A percentile compares a stretch with the other conserved stretches of the same genome.
These are phyloP conservation scores for Myotis daubentonii DNA, from an alignment of 2,797 vertebrate genomes.

Conservation along the genomic window DNA sequence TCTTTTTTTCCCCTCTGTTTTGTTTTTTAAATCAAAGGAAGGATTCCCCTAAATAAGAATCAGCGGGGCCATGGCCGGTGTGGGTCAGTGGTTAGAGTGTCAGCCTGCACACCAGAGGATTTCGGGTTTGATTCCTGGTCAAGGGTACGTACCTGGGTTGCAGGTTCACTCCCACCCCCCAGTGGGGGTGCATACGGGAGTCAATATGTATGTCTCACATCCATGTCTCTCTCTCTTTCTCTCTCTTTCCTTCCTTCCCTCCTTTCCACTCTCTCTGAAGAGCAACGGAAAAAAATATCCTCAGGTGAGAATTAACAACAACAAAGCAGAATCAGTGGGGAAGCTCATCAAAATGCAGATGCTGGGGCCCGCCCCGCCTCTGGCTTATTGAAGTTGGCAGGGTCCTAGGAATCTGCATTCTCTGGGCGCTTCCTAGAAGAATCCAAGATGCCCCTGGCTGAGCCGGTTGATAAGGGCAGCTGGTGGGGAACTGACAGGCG, in stretches of 20 bases:
- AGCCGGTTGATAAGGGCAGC: neutral
- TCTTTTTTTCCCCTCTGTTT: too few relatives aligned
- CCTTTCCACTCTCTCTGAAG: too few relatives aligned
- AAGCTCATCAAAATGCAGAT: neutral
- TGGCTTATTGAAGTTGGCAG: neutral
- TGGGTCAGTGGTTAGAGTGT: neutral
- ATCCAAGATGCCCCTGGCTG: neutral
- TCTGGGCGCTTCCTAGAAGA: neutral
- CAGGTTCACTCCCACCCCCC: too few relatives aligned
- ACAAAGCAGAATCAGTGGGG: neutral
- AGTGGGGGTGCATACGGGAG: too few relatives aligned
- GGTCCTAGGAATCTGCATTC: neutral
- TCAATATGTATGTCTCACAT: too few relatives aligned
- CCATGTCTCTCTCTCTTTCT: too few relatives aligned
- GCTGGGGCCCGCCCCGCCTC: neutral
- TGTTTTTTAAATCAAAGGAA: neutral
- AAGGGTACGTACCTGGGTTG: too few relatives aligned
- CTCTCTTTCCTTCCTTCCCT: too few relatives aligned
- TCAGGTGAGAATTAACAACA: too few relatives aligned
- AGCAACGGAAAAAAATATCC: too few relatives aligned
- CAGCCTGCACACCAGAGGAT: too few relatives aligned
- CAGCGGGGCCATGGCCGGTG: neutral
- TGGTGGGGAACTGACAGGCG: neutral
- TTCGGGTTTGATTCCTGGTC: too few relatives aligned
- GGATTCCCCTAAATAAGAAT: neutral